Conservation (phyloP, 2,113 vertebrate species). For the Alligator sinensis region DNA sequence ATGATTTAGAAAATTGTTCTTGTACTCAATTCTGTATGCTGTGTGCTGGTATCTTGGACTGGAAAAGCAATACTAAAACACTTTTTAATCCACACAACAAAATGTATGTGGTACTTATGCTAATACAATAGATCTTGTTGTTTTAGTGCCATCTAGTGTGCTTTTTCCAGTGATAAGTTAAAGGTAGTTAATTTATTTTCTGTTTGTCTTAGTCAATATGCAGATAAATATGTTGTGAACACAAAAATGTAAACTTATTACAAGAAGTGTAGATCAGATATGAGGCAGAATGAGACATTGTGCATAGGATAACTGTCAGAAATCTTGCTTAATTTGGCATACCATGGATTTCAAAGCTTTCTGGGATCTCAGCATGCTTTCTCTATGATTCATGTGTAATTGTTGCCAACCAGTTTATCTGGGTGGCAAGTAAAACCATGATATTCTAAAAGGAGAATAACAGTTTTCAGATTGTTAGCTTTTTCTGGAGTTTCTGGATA, state of each 20-base stretch:
- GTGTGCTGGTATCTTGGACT: neutral
- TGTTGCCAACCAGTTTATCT: neutral
- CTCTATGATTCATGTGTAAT: neutral
- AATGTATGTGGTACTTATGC: rapidly evolving
- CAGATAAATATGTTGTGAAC: neutral
- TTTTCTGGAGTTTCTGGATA: neutral
- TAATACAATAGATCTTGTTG: neutral
- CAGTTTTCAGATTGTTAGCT: neutral
- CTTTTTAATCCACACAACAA: neutral
- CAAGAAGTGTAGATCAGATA: neutral
- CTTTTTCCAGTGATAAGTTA: neutral
- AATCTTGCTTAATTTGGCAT: neutral
- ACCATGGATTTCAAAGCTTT: neutral
- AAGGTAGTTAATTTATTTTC: neutral
- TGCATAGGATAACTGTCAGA: neutral
- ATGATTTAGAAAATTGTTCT: neutral
- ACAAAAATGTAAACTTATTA: neutral
- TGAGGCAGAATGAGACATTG: neutral
- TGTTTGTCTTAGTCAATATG: neutral
- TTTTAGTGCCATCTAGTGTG: slow-evolving; percentile 30
- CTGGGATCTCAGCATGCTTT: neutral
- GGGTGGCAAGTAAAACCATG: neutral
- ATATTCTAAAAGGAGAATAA: neutral
- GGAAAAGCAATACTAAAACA: neutral
- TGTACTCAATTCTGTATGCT: neutral